These are phyloP conservation scores for Heterochromis multidens DNA, from an alignment of 2,113 vertebrate species.

Conservation along the genomic window DNA sequence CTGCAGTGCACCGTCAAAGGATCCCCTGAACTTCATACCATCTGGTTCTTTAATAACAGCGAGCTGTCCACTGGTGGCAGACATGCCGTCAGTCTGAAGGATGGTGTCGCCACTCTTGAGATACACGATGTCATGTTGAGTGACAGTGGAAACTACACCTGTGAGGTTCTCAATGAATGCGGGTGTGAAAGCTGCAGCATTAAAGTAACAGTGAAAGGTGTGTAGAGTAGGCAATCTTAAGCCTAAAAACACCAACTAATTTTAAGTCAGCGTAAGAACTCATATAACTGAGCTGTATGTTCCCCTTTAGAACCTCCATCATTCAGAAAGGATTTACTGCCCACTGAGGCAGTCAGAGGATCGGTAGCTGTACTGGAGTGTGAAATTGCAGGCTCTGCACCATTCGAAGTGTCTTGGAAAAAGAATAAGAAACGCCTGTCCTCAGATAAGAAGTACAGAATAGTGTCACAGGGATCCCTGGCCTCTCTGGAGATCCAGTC, in stretches of 20 bases:
- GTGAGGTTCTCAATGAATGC: conserved; percentile 86
- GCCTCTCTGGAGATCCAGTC: conserved; percentile 85
- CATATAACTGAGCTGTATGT: conserved; percentile 15
- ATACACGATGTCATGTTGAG: conserved; percentile 78
- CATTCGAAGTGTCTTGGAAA: conserved; percentile 88
- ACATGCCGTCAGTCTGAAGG: conserved; percentile 75
- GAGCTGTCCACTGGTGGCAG: conserved; percentile 80
- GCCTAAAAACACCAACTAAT: neutral
- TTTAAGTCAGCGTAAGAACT: neutral
- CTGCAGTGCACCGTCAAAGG: conserved; percentile 89
- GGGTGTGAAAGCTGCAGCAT: conserved; percentile 85
- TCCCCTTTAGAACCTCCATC: conserved; percentile 84
- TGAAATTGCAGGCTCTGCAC: conserved; percentile 86
- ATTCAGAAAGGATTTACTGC: conserved; percentile 83
- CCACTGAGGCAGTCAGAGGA: conserved; percentile 85
- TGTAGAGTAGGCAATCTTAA: conserved; percentile 43
- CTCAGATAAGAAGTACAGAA: conserved; percentile 86
- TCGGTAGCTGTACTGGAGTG: conserved; percentile 83
- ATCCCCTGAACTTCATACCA: conserved; percentile 85
- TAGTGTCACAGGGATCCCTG: conserved; percentile 82
- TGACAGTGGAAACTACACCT: conserved; percentile 85
- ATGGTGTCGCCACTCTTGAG: conserved; percentile 80
- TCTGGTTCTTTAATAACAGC: conserved; percentile 88
- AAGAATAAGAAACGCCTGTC: conserved; percentile 88
- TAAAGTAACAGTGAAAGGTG: conserved; percentile 87